A percentile compares a stretch with the other conserved stretches of the same genome.
Evolutionary conservation across 1,140 invertebrate genomes (phyloP).

Genomic region (Apis laboriosa): DNA sequence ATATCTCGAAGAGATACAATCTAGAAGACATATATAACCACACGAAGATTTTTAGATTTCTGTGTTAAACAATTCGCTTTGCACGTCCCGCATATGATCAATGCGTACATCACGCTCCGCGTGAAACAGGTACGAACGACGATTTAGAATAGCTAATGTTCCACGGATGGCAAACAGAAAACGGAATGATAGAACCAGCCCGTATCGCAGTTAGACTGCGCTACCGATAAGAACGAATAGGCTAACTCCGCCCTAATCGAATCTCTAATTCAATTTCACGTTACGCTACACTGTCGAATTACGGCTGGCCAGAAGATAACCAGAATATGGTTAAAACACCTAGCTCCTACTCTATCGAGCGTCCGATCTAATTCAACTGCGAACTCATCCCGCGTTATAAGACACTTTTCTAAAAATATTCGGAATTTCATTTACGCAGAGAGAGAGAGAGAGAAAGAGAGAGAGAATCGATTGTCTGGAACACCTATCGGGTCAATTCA

Average conservation of each 20-base stretch:
- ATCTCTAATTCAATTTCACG: background rate
- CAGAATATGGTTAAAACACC: background rate
- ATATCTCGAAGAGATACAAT: no score
- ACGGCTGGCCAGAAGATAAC: background rate
- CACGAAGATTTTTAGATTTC: background rate
- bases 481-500: background rate
- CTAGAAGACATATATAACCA: no score
- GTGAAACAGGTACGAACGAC: background rate
- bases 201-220: background rate
- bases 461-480: background rate
- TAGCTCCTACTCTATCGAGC: background rate
- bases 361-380: no score
- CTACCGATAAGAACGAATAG: background rate
- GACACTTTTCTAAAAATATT: background rate
- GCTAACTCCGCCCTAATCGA: background rate
- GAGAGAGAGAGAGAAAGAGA: background rate
- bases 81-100: background rate
- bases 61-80: background rate
- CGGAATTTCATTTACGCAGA: background rate
- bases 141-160: conserved; percentile 3
- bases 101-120: background rate
- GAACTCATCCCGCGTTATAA: background rate
- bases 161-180: conserved; percentile 1
- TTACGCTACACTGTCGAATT: background rate
- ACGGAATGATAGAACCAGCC: background rate